Conservation (phyloP, 2,797 vertebrate genomes). For the Amblyopsis hoosieri region DNA sequence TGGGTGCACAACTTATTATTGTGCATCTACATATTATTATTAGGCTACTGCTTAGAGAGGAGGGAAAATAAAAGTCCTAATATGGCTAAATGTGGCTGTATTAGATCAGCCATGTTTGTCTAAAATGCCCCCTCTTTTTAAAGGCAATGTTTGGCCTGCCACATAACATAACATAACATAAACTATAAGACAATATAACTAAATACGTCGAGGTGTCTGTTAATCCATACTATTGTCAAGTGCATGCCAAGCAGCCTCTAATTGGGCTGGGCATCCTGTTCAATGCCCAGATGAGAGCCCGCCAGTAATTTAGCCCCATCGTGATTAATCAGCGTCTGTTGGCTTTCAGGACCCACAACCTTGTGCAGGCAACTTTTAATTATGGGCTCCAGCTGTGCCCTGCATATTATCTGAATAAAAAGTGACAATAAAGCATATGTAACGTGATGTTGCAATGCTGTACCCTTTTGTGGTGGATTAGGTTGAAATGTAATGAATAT, state of each 20-base stretch:
- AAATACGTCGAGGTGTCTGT: conserved; percentile 55
- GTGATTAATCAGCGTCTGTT: conserved; percentile 74
- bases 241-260: conserved; percentile 60
- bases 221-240: conserved; percentile 67
- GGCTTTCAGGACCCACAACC: conserved; percentile 50
- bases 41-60: too few relatives aligned
- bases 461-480: too few relatives aligned
- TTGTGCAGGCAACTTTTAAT: conserved; percentile 41
- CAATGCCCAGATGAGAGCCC: conserved; percentile 54
- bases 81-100: background rate
- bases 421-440: too few relatives aligned
- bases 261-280: conserved; percentile 60
- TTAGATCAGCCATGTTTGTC: background rate
- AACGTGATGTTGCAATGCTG: too few relatives aligned
- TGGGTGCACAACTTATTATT: too few relatives aligned
- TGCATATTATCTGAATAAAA: too few relatives aligned
- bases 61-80: too few relatives aligned
- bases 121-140: background rate
- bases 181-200: conserved; percentile 27
- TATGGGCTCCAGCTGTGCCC: background rate
- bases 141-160: background rate
- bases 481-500: too few relatives aligned
- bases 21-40: too few relatives aligned
- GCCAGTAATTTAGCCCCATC: conserved; percentile 61
- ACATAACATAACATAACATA: background rate